Evolutionary conservation across 2,888 invertebrate genomes (phyloP), one percentile per base, ranked within the genome.

Genomic region (Harpalus rubripes): DNA sequence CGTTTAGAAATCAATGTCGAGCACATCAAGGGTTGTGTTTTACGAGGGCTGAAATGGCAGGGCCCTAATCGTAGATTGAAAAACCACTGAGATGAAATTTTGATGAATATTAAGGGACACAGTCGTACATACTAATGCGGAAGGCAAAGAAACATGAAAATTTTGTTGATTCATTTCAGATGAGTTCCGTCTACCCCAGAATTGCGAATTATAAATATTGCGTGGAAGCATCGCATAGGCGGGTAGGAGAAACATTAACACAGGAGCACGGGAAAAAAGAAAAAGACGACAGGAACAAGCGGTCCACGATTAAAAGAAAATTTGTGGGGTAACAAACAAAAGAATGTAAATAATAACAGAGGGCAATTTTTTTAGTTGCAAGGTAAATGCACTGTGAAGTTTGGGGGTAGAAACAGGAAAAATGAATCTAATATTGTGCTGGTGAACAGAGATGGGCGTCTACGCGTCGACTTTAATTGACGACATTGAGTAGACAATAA

Each of bases 21-120:
- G 10, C n/a, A 39, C 39, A 39, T 39, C 32, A 39, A 10, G 32
- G 12, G 32, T 68, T n/a, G 68, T 32, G 4, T 39, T 68, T 68
- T 15, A 39, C 39, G 32, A 68, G 68, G 7, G 32, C 12, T 68
- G 32, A 39, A 68, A 68, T 32, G 26, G n/a, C 39, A 68, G 39
- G n/a, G 68, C 32, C 12, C 39, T 32, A 68, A 68, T 68, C 68
- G 68, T 39, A 39, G 68, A 68, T 68, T 68, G 68, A 68, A 68
- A 63, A 68, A 68, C 68, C 68, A 63, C 26, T 63, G 26, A 5
- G 68, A 68, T 68, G 68, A 68, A 68, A 68, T 68, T 68, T 68
- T 68, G 68, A 68, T 68, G 68, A 68, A 68, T 68, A 68, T 68
- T 68, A 39, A 68, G 68, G 6, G 32, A 15, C n/a, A 12, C 15